A percentile compares a stretch with the other conserved stretches of the same genome.
phyloP scores from a whole-genome alignment of 2,888 invertebrate species.

The Campoplex nolae region DNA sequence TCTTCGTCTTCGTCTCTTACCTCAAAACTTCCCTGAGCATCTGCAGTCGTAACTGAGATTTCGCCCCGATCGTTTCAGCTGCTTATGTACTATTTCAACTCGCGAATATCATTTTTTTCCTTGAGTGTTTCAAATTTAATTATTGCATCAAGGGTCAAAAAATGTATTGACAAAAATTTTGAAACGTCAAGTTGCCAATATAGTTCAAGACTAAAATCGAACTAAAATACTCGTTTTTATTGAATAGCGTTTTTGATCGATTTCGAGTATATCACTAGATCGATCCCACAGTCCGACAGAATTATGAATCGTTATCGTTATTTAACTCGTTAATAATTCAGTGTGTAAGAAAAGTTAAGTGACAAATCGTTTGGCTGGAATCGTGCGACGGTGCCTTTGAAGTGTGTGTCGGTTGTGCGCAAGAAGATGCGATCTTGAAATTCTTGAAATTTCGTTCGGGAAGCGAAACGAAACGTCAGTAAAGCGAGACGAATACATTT shows the following conservation, averaged over 20 bases:
- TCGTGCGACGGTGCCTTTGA: constrained; percentile 1
- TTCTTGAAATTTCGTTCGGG: constrained; percentile 34
- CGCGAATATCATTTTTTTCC: constrained; percentile 37
- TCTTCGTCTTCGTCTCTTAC: constrained; percentile 53
- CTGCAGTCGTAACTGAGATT: constrained; percentile 82
- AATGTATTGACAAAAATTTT: not conserved
- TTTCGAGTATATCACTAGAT: not conserved
- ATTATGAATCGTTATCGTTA: not conserved
- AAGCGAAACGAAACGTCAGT: constrained; percentile 33
- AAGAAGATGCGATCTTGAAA: constrained; percentile 33
- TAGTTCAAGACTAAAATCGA: too few relatives aligned
- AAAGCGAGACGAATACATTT: constrained; percentile 48
- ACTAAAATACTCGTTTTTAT: not conserved
- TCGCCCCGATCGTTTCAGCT: constrained; percentile 70
- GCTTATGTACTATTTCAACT: constrained; percentile 23
- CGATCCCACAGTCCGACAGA: not conserved
- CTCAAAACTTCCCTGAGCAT: constrained; percentile 71
- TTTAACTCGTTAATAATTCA: not conserved
- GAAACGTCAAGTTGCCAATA: not conserved
- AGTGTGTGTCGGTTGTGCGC: not conserved
- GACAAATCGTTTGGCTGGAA: constrained; percentile 15
- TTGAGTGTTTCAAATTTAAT: constrained; percentile 6
- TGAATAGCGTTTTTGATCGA: not conserved
- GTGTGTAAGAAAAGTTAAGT: not conserved
- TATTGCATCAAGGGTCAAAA: not conserved